These are phyloP conservation scores for Bettongia penicillata DNA, from an alignment of 2,113 vertebrate species.

Conservation along the genomic window DNA sequence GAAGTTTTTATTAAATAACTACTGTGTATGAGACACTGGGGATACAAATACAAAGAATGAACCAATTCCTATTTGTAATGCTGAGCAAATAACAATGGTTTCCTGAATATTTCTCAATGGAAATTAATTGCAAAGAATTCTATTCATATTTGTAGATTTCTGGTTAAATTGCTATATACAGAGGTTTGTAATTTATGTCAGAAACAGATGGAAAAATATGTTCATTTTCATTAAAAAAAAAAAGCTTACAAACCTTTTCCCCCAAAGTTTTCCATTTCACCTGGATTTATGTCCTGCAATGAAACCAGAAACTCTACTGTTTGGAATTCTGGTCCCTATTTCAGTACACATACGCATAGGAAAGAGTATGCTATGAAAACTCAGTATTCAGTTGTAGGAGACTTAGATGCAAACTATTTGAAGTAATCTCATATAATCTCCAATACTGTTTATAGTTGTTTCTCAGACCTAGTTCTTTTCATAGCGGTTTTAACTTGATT, in stretches of 20 bases:
- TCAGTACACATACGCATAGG: neutral
- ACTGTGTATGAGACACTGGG: neutral
- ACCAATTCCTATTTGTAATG: neutral
- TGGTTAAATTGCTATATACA: neutral
- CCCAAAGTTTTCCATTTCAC: accelerated
- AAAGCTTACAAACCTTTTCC: no score
- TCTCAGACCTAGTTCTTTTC: constrained; percentile 21
- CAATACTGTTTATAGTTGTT: neutral
- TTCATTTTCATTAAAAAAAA: neutral
- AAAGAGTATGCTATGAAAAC: neutral
- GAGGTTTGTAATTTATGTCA: neutral
- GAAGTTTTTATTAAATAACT: neutral
- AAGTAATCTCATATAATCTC: neutral
- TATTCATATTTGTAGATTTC: neutral
- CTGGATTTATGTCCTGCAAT: accelerated
- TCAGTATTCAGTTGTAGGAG: neutral
- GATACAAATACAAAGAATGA: neutral
- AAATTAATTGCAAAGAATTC: neutral
- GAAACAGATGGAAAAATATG: neutral
- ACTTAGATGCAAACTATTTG: neutral
- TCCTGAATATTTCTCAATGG: neutral
- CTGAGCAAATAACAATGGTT: neutral
- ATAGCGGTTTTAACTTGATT: constrained; percentile 11
- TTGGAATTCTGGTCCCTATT: neutral
- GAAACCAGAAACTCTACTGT: neutral